Base-by-base conservation (phyloP, 2,797 vertebrate species). In the Sebastes steindachneri region DNA sequence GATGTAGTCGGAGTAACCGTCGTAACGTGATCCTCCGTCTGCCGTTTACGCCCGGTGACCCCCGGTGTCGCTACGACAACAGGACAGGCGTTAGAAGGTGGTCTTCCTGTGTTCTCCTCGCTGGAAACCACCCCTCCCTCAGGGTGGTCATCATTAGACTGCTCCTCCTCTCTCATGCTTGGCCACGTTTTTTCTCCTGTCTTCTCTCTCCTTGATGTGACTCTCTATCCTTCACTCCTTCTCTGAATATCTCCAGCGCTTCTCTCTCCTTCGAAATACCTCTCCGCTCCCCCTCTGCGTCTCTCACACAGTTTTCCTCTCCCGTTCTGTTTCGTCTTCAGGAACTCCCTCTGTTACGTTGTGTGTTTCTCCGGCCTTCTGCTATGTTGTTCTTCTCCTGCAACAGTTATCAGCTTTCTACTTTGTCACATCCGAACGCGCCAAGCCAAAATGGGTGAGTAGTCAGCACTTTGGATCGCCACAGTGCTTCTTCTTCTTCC, bases 161-260 rank as follows among this genome's bases (percentile, higher is more conserved):
- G 91, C 79, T 94, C 91, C 82, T 97, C 96, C 88, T 98, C 97
- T 92, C 97, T 95, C 97, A 98, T 98, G 77, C 88, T 93, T 83
- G 60, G 63, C 77, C 85, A 82, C 82, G 74, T 80, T 87, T 69
- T 66, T 66, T 83, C 57, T 60, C 85, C 73, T 64, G 57, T 83
- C 65, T 60, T 60, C 37, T 26, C 37, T 76, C 54, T 51, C 59
- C 83, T 92, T 89, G 87, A 29, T 37, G 31, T 57, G 31, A 41
- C 62, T 77, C 48, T 75, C 35, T 70, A 21, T 78, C 71, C 62
- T 19, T 64, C 31, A 33, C 55, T 83, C 73, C 35, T 72, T 35
- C 55, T 69, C 12, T 59, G 28, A 71, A 59, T 82, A 64, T 75
- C 35, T 77, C 59, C 15, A 15, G 51, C 15, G 19, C 21, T 21